A percentile compares a stretch with the other conserved stretches of the same genome.
Evolutionary conservation across 2,888 invertebrate species (phyloP).

Genomic region (Camptogramma bilineatum): DNA sequence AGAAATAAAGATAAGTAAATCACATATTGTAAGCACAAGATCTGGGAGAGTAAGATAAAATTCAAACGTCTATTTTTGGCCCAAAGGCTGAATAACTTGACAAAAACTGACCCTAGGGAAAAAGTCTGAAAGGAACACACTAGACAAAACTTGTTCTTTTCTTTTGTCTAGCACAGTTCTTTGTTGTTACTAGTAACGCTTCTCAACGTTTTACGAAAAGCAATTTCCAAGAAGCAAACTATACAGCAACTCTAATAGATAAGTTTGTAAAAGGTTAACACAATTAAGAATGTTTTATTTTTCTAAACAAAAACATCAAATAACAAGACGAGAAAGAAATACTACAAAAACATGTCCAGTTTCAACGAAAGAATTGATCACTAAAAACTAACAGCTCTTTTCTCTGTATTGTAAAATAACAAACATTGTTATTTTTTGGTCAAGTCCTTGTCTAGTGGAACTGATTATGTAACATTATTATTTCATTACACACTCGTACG

Average conservation of each 20-base stretch:
- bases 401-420: no score
- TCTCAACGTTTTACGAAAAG: constrained; percentile 22
- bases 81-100: not conserved
- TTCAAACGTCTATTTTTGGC: not conserved
- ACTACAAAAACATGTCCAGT: no score
- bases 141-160: constrained; percentile 17
- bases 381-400: no score
- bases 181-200: constrained; percentile 11
- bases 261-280: constrained; percentile 7
- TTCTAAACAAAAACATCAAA: not conserved
- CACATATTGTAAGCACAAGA: constrained; percentile 11
- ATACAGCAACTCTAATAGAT: constrained; percentile 2
- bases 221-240: constrained; percentile 18
- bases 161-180: constrained; percentile 15
- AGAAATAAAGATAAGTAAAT: constrained; percentile 41
- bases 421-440: no score
- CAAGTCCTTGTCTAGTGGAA: no score
- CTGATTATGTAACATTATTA: no score
- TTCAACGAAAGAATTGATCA: no score
- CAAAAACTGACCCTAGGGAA: constrained; percentile 18
- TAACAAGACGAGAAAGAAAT: not conserved
- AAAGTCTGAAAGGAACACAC: constrained; percentile 11
- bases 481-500: not conserved
- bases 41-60: constrained; percentile 5
- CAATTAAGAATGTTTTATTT: no score